Base-by-base conservation (phyloP, 2,888 invertebrate species). In the Zygogramma bicolorata region DNA sequence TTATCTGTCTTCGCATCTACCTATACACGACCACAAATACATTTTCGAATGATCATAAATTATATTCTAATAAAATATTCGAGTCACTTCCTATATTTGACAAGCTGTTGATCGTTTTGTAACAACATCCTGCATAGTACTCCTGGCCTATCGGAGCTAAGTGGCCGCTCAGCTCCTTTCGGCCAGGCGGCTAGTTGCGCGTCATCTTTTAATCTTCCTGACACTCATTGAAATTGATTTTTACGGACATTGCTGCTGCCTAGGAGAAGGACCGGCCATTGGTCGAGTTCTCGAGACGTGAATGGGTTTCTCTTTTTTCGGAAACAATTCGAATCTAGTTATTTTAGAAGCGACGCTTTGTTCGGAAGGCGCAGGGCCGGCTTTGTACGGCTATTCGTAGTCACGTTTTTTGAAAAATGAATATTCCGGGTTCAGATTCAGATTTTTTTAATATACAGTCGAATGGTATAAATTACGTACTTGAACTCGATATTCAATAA, bases 121-220 rank as follows among this genome's bases (percentile, higher is more conserved):
- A n/a, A n/a, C n/a, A n/a, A n/a, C n/a, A n/a, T n/a, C n/a, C n/a
- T n/a, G n/a, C n/a, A n/a, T n/a, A n/a, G n/a, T n/a, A n/a, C n/a
- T n/a, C n/a, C n/a, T n/a, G n/a, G n/a, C n/a, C 79, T 81, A 79
- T 81, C 75, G 75, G 70, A 75, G 76, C 63, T 71, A 69, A 71
- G 74, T 74, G 71, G 68, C 68, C 62, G n/a, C n/a, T n/a, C n/a
- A n/a, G n/a, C 73, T 63, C 60, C 65, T 66, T 66, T 70, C 59
- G 66, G 60, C 65, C n/a, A 22, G n/a, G n/a, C n/a, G n/a, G 53
- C 25, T 53, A 46, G 46, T 46, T 46, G 42, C 18, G 38, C 38
- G 38, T 49, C 70, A 65, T 58, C 65, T 70, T 70, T 70, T 65
- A 66, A 53, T 53, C 53, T 70, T 61, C 59, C 61, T 61, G 49